Conservation (phyloP, 2,113 vertebrate genomes). For the Clupea harengus region DNA sequence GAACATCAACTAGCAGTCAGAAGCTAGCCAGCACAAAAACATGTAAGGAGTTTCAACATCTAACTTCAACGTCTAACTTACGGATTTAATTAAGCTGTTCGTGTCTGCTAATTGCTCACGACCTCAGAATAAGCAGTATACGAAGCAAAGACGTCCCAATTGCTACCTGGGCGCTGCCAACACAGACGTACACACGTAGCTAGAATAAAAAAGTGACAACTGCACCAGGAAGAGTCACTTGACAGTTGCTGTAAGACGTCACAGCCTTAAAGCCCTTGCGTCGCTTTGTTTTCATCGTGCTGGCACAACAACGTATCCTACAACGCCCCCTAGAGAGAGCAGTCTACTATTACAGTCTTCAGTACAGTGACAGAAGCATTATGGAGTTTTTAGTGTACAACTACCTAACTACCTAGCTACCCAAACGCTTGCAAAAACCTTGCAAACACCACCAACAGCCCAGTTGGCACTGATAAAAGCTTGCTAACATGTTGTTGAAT, state of each 20-base stretch:
- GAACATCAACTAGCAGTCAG: neutral
- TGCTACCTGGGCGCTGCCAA: neutral
- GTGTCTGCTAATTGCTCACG: neutral
- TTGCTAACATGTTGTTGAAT: too few species aligned
- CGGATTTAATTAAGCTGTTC: neutral
- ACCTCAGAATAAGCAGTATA: neutral
- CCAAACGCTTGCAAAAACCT: too few species aligned
- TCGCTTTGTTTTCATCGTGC: constrained; percentile 4
- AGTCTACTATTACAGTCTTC: neutral
- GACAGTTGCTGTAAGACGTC: constrained; percentile 17
- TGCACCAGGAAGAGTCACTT: neutral
- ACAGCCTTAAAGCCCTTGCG: neutral
- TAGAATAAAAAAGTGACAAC: constrained; percentile 6
- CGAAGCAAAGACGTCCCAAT: neutral
- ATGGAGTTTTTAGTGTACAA: too few species aligned
- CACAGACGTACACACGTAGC: neutral
- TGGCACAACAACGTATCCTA: neutral
- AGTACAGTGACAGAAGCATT: neutral
- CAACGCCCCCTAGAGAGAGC: neutral
- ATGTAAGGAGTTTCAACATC: neutral
- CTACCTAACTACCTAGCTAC: too few species aligned
- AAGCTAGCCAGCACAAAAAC: neutral
- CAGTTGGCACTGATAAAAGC: too few species aligned
- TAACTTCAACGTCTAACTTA: neutral
- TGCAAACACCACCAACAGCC: too few species aligned